These are phyloP conservation scores for Malurus alboscapulatus DNA, from an alignment of 2,113 vertebrate genomes.

Conservation along the genomic window DNA sequence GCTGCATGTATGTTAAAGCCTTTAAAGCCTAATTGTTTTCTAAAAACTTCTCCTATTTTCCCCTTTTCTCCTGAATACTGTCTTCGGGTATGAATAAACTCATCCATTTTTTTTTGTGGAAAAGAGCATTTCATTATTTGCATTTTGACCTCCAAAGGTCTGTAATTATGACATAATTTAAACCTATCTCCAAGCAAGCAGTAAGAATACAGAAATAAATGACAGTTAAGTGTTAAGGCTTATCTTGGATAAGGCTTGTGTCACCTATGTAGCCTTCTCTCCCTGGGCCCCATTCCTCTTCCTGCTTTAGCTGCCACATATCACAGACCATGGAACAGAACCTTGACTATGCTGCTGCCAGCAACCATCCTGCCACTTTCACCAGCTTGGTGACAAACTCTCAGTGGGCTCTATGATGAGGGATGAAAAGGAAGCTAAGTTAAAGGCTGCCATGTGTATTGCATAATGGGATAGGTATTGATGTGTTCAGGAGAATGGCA, in stretches of 20 bases:
- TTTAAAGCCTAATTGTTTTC: background rate
- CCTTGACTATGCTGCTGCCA: rapidly evolving
- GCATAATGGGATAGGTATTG: background rate
- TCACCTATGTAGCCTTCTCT: background rate
- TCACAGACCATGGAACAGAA: background rate
- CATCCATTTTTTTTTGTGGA: background rate
- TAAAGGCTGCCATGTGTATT: background rate
- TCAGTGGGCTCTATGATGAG: background rate
- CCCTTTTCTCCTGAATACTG: background rate
- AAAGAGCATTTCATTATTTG: background rate
- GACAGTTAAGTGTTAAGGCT: background rate
- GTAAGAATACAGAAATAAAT: background rate
- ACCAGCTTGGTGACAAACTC: background rate
- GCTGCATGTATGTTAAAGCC: background rate
- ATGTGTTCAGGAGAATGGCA: background rate
- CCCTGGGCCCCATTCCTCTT: background rate
- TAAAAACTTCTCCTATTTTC: background rate
- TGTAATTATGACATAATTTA: background rate
- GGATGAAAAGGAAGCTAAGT: background rate
- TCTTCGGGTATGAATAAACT: background rate
- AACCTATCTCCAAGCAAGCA: background rate
- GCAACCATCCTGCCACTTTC: background rate
- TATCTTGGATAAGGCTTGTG: background rate
- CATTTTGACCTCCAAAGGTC: background rate
- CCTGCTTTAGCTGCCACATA: background rate